These are phyloP conservation scores for Oceanites oceanicus DNA, from an alignment of 2,113 vertebrate genomes.

Conservation along the genomic window DNA sequence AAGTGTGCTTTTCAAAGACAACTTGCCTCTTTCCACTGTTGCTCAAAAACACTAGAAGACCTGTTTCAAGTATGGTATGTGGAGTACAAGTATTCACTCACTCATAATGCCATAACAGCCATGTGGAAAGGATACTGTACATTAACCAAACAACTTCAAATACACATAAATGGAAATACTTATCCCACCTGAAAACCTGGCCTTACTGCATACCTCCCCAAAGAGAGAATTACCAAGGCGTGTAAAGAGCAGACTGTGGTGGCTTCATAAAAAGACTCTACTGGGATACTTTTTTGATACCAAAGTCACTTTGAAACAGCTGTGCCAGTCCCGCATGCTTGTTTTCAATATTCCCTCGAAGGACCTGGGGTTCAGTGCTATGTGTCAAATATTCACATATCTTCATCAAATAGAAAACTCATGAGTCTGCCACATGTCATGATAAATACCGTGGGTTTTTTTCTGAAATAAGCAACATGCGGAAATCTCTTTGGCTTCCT, in stretches of 20 bases:
- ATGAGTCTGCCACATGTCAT: not conserved
- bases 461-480: not conserved
- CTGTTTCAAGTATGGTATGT: not conserved
- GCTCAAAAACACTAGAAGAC: not conserved
- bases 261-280: not conserved
- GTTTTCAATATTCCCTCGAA: not conserved
- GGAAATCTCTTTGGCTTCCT: not conserved
- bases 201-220: not conserved
- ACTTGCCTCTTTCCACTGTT: not conserved
- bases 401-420: not conserved
- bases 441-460: not conserved
- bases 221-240: not conserved
- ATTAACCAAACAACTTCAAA: not conserved
- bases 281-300: not conserved
- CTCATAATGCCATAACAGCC: not conserved
- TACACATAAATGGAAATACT: too few relatives aligned
- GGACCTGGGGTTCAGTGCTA: not conserved
- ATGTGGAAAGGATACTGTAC: not conserved
- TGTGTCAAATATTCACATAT: not conserved
- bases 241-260: not conserved
- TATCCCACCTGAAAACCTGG: not conserved
- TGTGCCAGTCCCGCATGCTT: not conserved
- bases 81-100: not conserved
- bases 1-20: not conserved
- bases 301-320: conserved; percentile 14